A percentile compares a stretch with the other conserved stretches of the same genome.
phyloP scores from a whole-genome alignment of 30 jellyfish, hydroid and myxozoan genomes.

The Nemopilema nomurai region DNA sequence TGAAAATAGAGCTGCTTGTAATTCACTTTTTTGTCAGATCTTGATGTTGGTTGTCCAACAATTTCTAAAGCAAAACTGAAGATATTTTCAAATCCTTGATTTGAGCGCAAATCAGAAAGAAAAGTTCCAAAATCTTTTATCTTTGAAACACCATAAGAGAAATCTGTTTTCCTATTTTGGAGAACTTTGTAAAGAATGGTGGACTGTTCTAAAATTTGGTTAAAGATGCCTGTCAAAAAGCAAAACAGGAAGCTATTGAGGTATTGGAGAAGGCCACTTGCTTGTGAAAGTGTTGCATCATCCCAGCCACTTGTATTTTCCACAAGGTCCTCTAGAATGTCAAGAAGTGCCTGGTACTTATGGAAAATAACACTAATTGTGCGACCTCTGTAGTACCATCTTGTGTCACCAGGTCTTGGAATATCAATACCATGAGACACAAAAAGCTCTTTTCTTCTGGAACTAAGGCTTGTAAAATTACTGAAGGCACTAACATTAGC shows the following conservation, averaged over 20 bases:
- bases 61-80: neutral
- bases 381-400: conserved; percentile 15
- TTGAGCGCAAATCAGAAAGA: conserved; percentile 15
- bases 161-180: conserved; percentile 46
- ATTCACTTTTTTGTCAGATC: conserved; percentile 11
- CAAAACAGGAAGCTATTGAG: conserved; percentile 49
- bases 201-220: conserved; percentile 27
- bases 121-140: conserved; percentile 15
- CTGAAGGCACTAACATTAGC: conserved; percentile 67
- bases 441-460: neutral
- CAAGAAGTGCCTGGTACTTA: conserved; percentile 11
- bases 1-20: conserved; percentile 37
- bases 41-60: conserved; percentile 27
- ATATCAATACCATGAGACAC: neutral
- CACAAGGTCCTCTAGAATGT: conserved; percentile 24
- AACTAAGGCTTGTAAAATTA: conserved; percentile 18
- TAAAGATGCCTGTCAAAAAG: conserved; percentile 19
- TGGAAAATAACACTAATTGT: conserved; percentile 14
- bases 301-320: conserved; percentile 30
- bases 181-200: conserved; percentile 40
- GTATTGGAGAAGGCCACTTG: conserved; percentile 52
- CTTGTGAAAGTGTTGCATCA: conserved; percentile 37
- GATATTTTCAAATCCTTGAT: conserved; percentile 4
- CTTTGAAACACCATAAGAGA: conserved; percentile 19
- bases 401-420: neutral